Base-by-base conservation (phyloP, 2,888 invertebrate species). In the Thymelicus acteon region DNA sequence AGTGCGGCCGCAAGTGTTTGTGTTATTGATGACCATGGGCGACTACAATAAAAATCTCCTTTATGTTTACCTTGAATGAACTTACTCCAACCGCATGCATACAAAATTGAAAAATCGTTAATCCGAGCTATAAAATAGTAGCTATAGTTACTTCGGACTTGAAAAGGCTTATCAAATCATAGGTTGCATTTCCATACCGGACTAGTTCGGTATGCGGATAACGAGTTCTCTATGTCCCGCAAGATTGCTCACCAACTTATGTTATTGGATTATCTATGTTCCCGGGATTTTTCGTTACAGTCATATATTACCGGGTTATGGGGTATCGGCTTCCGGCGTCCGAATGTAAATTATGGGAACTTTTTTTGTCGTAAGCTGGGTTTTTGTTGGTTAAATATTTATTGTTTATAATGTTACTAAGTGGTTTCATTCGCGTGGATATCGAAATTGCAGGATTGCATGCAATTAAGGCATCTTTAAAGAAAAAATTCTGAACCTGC, bases 131-230 rank as follows among this genome's bases (percentile, higher is more conserved):
- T 44, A 44, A 37, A 39, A 40, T 31, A 15, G 10, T 12, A 39
- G 37, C 37, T 31, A 31, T 39, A 44, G n/a, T 15, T 61, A 47
- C 13, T 7, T 61, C 61, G 13, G 12, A 61, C 47, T 61, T 13
- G 47, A 47, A 24, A 61, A 47, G 47, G 47, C 6, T 44, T 61
- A 47, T 31, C 24, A 47, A 24, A 61, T 61, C 60, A 60, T 60
- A n/a, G 15, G 7, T 47, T 61, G 47, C 12, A 47, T 44, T 60
- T 44, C 24, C 47, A 31, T 61, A 44, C 10, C 44, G 3, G 47
- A 47, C 13, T 24, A 47, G 47, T 47, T 61, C 37, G 24, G 47
- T 31, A 61, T 61, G 61, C 61, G 61, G 61, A 61, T 61, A 47
- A 24, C 61, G 61, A 12, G 19, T 44, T 47, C n/a, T 13, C 31